Conservation (phyloP, 2,888 invertebrate genomes). For the Trissonchulus sp. region DNA sequence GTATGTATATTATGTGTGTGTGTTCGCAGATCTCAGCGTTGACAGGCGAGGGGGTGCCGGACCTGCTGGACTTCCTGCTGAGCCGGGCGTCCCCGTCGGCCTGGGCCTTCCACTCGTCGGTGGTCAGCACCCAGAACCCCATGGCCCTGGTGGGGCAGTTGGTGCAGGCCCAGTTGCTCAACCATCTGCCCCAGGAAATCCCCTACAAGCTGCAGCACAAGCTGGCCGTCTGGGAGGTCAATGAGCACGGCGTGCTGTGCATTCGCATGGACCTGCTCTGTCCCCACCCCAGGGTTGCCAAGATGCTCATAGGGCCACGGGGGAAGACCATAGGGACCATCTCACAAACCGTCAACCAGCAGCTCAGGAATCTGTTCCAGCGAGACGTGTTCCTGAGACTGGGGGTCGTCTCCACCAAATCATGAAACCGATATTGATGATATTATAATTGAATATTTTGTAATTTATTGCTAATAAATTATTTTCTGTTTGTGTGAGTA, state of each 20-base stretch:
- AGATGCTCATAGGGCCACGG: conserved; percentile 18
- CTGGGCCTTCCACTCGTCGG: conserved; percentile 65
- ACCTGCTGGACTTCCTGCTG: conserved; percentile 60
- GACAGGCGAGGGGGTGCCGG: conserved; percentile 67
- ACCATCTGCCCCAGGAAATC: conserved; percentile 74
- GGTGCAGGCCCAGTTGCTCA: conserved; percentile 74
- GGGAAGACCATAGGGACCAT: conserved; percentile 6
- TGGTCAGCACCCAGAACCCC: conserved; percentile 69
- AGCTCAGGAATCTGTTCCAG: conserved; percentile 29
- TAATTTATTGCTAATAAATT: too few species aligned
- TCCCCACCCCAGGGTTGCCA: background rate
- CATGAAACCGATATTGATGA: too few species aligned
- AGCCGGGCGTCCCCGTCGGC: conserved; percentile 48
- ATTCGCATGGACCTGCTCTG: conserved; percentile 27
- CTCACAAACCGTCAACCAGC: conserved; percentile 2
- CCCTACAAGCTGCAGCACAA: conserved; percentile 67
- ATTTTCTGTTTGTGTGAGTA: too few species aligned
- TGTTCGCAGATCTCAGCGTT: conserved; percentile 67
- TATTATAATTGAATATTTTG: too few species aligned
- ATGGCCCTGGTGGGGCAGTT: conserved; percentile 66
- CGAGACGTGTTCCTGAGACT: conserved; percentile 30
- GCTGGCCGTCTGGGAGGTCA: conserved; percentile 31
- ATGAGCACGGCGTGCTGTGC: conserved; percentile 31
- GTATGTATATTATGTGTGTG: too few species aligned
- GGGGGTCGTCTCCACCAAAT: conserved; percentile 4